Base-by-base conservation (phyloP, 2,888 invertebrate genomes). In the Oxytorus armatus region DNA sequence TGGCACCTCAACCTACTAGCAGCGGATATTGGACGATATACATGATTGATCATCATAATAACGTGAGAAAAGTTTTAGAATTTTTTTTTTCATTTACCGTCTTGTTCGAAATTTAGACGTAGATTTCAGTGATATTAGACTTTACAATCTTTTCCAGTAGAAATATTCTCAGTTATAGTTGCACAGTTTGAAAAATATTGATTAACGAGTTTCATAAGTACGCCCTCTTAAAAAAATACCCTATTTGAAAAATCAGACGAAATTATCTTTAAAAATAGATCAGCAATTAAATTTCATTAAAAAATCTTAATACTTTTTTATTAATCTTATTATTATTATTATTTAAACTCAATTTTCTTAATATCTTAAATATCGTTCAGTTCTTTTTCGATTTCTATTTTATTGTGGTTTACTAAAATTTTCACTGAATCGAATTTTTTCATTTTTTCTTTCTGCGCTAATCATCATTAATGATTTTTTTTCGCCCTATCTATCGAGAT, bases 21-120 rank as follows among this genome's bases (percentile, higher is more conserved):
- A 95, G 96, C 82, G 99, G 99, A 29, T 95, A 96, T 86, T 99
- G 99, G 99, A 98, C 98, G 2, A 98, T 99, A 77, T 99, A 98
- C 92, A 96, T 98, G 97, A 92, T 92, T 23, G 92, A 92, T 77
- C 94, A 94, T 88, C 94, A 94, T 77, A 93, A 93, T 68, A 93
- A 93, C 88, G 93, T 94, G 83, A 92, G 90, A 10, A 11, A 23
- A 36, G 0, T 29, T 14, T 1, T 23, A 8, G 36, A 1, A 0
- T 10, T 0, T 23, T 21, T 36, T 66, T 25, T 10, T 14, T 16
- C 2, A 18, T 4, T 5, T 16, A 16, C 0, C 29, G 3, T 29
- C 2, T 29, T 29, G 5, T 5, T 2, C 2, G 29, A 29, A 8
- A 36, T 36, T 8, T 8, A 36, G 36, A 36, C 36, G 29, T 29